Conservation (phyloP, 2,113 vertebrate genomes). For the Heteronetta atricapilla region DNA sequence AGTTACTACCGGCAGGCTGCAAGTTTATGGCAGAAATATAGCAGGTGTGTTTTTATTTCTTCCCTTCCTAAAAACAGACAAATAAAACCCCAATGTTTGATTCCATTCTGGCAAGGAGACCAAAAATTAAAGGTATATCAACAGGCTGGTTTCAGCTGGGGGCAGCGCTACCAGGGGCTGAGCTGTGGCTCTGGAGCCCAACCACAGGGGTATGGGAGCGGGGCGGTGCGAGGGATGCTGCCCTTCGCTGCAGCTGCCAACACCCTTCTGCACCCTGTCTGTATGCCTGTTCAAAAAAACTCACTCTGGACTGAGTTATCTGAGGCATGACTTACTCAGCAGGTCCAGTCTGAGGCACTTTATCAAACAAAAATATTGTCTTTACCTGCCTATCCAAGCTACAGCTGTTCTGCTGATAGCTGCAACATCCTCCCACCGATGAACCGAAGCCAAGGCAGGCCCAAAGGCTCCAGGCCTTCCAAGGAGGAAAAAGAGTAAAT, state of each 20-base stretch:
- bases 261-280: not conserved
- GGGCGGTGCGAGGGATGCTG: rapidly evolving
- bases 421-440: not conserved
- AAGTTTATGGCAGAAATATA: not conserved
- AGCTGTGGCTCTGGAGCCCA: too few relatives aligned
- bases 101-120: not conserved
- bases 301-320: not conserved
- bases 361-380: not conserved
- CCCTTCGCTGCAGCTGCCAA: not conserved
- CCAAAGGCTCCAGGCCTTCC: not conserved
- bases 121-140: not conserved
- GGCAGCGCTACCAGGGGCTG: too few relatives aligned
- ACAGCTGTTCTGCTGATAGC: rapidly evolving
- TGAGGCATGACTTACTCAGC: not conserved
- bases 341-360: not conserved
- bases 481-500: too few relatives aligned
- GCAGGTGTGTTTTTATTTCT: not conserved
- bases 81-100: not conserved
- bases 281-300: not conserved
- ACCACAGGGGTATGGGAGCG: rapidly evolving
- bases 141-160: rapidly evolving
- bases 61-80: not conserved
- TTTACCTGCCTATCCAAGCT: not conserved
- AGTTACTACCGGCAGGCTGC: rapidly evolving
- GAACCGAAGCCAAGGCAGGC: not conserved